A percentile compares a stretch with the other conserved stretches of the same genome.
phyloP scores from a whole-genome alignment of 2,888 invertebrate genomes.

The Camponotus fellah region DNA sequence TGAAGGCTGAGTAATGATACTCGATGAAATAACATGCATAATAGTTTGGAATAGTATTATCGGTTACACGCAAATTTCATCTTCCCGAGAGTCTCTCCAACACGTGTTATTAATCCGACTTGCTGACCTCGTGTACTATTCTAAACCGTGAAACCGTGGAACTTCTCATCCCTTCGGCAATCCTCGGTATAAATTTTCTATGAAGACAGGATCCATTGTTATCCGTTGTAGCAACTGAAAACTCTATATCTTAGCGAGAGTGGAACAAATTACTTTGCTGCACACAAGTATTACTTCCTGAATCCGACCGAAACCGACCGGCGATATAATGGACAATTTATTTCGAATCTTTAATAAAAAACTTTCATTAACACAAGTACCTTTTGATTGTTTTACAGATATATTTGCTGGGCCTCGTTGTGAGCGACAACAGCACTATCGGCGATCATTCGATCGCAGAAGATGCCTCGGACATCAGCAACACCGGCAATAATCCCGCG shows the following conservation, averaged over 20 bases:
- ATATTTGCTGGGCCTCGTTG: slow-evolving; percentile 80
- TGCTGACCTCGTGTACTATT: slow-evolving; percentile 6
- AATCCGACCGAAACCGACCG: background rate
- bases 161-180: slow-evolving; percentile 3
- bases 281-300: background rate
- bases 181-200: slow-evolving; percentile 31
- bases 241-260: background rate
- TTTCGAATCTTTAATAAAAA: background rate
- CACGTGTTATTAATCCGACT: slow-evolving; percentile 9
- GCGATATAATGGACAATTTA: background rate
- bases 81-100: background rate
- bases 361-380: background rate
- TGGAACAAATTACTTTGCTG: background rate
- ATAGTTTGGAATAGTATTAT: background rate
- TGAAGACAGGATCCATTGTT: background rate
- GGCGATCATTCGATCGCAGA: slow-evolving; percentile 77
- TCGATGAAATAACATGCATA: background rate
- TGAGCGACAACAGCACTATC: slow-evolving; percentile 82
- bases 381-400: slow-evolving; percentile 77
- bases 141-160: background rate
- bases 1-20: background rate
- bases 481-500: slow-evolving; percentile 73
- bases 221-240: slow-evolving; percentile 1
- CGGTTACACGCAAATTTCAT: background rate
- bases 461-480: slow-evolving; percentile 76